Conservation (phyloP, 2,888 invertebrate species). For the Steinernema hermaphroditum region DNA sequence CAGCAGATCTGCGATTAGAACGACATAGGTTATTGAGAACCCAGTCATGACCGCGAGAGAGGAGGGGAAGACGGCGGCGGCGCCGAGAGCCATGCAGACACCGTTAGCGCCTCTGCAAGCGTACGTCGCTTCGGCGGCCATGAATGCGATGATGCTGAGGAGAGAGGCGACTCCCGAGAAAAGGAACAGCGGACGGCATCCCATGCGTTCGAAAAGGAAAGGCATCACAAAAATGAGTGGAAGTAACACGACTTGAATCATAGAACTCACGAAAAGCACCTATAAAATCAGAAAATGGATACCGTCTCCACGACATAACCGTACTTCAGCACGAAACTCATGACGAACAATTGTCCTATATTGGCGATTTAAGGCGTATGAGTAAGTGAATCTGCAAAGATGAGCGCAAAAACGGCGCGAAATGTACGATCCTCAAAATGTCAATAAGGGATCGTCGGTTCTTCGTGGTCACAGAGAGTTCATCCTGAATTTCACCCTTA, state of each 20-base stretch:
- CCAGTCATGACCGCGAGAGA: conserved; percentile 23
- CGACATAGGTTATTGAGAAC: conserved; percentile 17
- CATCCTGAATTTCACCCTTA: not conserved
- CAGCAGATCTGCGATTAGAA: conserved; percentile 23
- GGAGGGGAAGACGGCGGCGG: conserved; percentile 1
- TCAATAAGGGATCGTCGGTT: not conserved
- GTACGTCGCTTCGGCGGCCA: not conserved
- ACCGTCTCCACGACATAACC: not conserved
- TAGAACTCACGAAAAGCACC: not conserved
- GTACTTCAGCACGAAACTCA: not conserved
- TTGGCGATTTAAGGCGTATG: not conserved
- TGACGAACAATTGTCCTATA: not conserved
- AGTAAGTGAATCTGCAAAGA: not conserved
- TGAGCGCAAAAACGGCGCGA: not conserved
- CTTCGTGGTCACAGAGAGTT: not conserved
- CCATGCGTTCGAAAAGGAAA: conserved; percentile 8
- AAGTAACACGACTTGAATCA: not conserved
- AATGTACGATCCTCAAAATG: conserved; percentile 1
- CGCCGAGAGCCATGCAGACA: conserved; percentile 12
- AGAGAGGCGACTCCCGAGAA: not conserved
- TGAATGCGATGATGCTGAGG: not conserved
- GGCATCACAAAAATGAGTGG: not conserved
- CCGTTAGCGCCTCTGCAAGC: not conserved
- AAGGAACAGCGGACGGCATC: conserved; percentile 6
- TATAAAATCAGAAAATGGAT: not conserved